Evolutionary conservation across 2,113 vertebrate species (phyloP).

Genomic region (Phalacrocorax pelagicus): DNA sequence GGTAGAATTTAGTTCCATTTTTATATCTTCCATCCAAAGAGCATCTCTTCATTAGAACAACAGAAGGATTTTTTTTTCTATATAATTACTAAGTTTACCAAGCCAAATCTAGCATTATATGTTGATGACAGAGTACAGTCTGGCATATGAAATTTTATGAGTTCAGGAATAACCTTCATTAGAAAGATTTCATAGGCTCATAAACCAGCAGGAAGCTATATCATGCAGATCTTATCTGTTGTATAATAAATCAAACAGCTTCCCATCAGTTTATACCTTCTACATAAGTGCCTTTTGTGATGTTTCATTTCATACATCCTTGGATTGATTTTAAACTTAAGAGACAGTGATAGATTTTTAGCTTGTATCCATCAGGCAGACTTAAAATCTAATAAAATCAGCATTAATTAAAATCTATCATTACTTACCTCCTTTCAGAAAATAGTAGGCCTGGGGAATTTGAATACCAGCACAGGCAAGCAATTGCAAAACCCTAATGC

Average conservation of each 20-base stretch:
- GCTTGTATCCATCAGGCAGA: slow-evolving; percentile 17
- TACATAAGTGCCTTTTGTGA: background rate
- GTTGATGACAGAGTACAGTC: background rate
- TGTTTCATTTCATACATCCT: slow-evolving; percentile 37
- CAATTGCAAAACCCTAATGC: background rate
- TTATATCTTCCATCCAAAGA: background rate
- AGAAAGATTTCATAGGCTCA: slow-evolving; percentile 1
- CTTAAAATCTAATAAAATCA: slow-evolving; percentile 45
- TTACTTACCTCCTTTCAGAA: slow-evolving; percentile 2
- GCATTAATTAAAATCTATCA: slow-evolving; percentile 42
- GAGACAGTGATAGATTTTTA: slow-evolving; percentile 56
- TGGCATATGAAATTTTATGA: slow-evolving; percentile 13
- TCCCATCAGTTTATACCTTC: background rate
- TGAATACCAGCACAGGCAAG: background rate
- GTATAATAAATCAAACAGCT: slow-evolving; percentile 57
- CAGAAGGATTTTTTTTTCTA: background rate
- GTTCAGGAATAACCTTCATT: slow-evolving; percentile 38
- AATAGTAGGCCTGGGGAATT: background rate
- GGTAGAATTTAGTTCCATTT: background rate
- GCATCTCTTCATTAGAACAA: background rate
- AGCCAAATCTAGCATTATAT: background rate
- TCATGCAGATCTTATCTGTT: slow-evolving; percentile 15
- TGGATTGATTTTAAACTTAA: slow-evolving; percentile 49
- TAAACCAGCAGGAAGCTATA: slow-evolving; percentile 12
- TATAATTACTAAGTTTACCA: slow-evolving; percentile 40